Base-by-base conservation (phyloP, 2,888 invertebrate genomes). In the Petrolisthes cinctipes region DNA sequence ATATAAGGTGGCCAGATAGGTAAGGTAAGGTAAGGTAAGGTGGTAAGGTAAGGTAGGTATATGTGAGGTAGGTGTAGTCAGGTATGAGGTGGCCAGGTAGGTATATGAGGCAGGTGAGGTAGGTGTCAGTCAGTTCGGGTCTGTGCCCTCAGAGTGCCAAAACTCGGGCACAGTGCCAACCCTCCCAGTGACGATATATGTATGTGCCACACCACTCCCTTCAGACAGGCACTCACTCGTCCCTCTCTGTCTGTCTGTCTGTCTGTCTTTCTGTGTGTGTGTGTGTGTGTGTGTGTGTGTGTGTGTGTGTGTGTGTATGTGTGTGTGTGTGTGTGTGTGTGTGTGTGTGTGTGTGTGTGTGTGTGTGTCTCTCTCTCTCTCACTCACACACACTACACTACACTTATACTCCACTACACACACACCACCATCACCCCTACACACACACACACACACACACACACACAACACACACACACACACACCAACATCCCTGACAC, bases 281-380 rank as follows among this genome's bases (percentile, higher is more conserved):
- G 0, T 80, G 20, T 57, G 80, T 80, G 20, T 80, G 57, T 79
- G 56, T 80, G 20, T 56, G 56, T 57, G 51, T 51, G 78, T 78
- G 51, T 51, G 17, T 78, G 51, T 53, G 51, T 78, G 51, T 78
- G 9, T 78, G 51, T 78, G 17, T 78, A 9, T 53, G 51, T 78
- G 51, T 78, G 9, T 78, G 51, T 80, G 20, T 56, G 57, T 80
- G 56, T 80, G 56, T 56, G 0, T 80, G 20, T 57, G 80, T 80
- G 20, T 80, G 57, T 79, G 56, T 80, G 20, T 56, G 56, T 57
- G 51, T 51, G 78, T 78, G 51, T 51, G 17, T 78, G 51, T 53
- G 51, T 78, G 51, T 78, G 9, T 78, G 51, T 78, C 23, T 80
- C n/a, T 37, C 37, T 1, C 37, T 37, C 37, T 1, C 37, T 1